Conservation (phyloP, 2,888 invertebrate genomes). For the Andrena chrysosceles region DNA sequence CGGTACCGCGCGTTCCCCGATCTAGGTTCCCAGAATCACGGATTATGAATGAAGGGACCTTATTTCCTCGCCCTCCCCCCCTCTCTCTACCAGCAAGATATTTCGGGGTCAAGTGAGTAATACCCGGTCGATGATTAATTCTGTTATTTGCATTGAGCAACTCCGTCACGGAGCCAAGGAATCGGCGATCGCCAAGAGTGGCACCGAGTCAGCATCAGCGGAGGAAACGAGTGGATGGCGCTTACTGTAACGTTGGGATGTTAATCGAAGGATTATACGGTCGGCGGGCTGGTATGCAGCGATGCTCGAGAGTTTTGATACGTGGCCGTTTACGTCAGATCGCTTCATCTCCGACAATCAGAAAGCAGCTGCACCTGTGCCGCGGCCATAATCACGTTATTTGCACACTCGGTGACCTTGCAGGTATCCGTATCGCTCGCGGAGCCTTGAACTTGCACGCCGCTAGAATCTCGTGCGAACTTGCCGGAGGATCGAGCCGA, state of each 20-base stretch:
- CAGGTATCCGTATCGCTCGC: slow-evolving; percentile 70
- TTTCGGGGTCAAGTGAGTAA: slow-evolving; percentile 70
- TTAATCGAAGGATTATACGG: slow-evolving; percentile 44
- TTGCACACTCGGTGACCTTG: slow-evolving; percentile 78
- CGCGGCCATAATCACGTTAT: slow-evolving; percentile 65
- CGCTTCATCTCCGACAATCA: slow-evolving; percentile 63
- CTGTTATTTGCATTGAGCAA: slow-evolving; percentile 73
- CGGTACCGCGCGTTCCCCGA: slow-evolving; percentile 45
- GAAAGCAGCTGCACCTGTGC: slow-evolving; percentile 63
- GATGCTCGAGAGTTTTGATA: slow-evolving; percentile 23
- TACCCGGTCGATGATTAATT: slow-evolving; percentile 69
- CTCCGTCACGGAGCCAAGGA: slow-evolving; percentile 23
- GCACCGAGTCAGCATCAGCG: neutral
- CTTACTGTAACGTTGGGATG: slow-evolving; percentile 7
- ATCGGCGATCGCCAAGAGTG: neutral
- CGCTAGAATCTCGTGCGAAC: slow-evolving; percentile 69
- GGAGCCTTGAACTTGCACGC: slow-evolving; percentile 78
- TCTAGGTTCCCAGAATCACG: slow-evolving; percentile 33
- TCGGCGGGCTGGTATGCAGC: neutral
- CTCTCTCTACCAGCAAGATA: slow-evolving; percentile 31
- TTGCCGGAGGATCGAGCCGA: slow-evolving; percentile 45
- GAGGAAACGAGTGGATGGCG: slow-evolving; percentile 19
- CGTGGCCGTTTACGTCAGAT: slow-evolving; percentile 58
- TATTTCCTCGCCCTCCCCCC: neutral
- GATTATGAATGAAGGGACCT: slow-evolving; percentile 50